phyloP scores from a whole-genome alignment of 2,888 invertebrate genomes.

The Microchrysa polita region DNA sequence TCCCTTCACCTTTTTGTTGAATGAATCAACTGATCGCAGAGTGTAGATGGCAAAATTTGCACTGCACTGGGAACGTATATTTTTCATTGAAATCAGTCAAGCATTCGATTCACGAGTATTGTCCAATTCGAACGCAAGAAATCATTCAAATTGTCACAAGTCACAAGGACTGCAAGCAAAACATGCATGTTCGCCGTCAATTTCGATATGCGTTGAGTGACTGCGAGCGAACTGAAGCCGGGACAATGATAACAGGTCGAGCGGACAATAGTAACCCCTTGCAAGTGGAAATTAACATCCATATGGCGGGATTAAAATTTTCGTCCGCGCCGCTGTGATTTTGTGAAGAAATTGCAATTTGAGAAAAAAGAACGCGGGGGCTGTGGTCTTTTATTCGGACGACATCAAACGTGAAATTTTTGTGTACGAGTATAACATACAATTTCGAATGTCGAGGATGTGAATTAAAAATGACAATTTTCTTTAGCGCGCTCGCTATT shows the following conservation, averaged over 20 bases:
- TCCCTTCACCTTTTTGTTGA: too few relatives aligned
- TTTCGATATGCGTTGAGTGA: constrained; percentile 47
- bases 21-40: too few relatives aligned
- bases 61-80: not conserved
- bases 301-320: constrained; percentile 64
- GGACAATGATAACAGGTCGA: constrained; percentile 32
- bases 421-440: too few relatives aligned
- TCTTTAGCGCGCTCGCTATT: constrained; percentile 10
- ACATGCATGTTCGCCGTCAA: constrained; percentile 39
- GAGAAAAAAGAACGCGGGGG: constrained; percentile 17
- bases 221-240: constrained; percentile 37
- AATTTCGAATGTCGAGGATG: constrained; percentile 16
- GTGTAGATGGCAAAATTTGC: too few relatives aligned
- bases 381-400: constrained; percentile 41
- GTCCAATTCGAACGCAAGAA: constrained; percentile 35
- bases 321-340: constrained; percentile 28
- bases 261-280: constrained; percentile 44
- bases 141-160: constrained; percentile 36
- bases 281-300: constrained; percentile 58
- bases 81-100: constrained; percentile 34
- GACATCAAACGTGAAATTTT: constrained; percentile 50
- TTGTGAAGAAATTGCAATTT: constrained; percentile 14
- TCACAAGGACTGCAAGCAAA: constrained; percentile 25
- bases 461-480: constrained; percentile 43
- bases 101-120: constrained; percentile 20